phyloP scores from a whole-genome alignment of 2,113 vertebrate species.

The Pholis gunnellus region DNA sequence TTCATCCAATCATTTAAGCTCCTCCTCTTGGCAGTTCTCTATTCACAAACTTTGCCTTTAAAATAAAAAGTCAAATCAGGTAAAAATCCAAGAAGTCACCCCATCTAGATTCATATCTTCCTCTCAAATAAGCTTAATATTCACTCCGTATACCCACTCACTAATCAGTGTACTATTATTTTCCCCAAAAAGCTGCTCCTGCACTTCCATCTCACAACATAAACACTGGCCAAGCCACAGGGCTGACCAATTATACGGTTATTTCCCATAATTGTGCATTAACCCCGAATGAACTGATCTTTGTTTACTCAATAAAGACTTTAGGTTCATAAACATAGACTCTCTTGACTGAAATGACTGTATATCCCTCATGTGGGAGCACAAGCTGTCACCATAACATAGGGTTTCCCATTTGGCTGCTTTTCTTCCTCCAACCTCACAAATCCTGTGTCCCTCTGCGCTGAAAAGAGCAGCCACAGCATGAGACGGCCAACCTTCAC shows the following conservation, averaged over 20 bases:
- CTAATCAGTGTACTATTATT: conserved; percentile 24
- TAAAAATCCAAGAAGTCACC: not conserved
- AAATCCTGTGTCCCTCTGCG: not conserved
- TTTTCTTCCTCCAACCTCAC: not conserved
- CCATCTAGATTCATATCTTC: not conserved
- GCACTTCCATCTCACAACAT: not conserved
- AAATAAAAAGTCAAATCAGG: not conserved
- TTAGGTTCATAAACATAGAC: conserved; percentile 4
- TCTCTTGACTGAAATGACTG: not conserved
- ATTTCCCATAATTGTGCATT: conserved; percentile 30
- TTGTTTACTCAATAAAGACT: conserved; percentile 36
- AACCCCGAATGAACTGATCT: conserved; percentile 24
- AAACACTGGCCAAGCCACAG: conserved; percentile 21
- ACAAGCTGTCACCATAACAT: conserved; percentile 3
- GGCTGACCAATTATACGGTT: conserved; percentile 11
- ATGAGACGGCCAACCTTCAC: conserved; percentile 11
- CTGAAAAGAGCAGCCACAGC: conserved; percentile 1
- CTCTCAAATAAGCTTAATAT: conserved; percentile 7
- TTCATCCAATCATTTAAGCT: conserved; percentile 9
- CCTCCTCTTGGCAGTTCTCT: not conserved
- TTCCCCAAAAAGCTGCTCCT: conserved; percentile 18
- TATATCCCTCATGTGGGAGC: not conserved
- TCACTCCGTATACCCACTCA: conserved; percentile 5
- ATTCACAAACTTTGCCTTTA: conserved; percentile 9
- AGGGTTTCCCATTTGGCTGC: conserved; percentile 5